phyloP scores from a whole-genome alignment of 2,797 vertebrate genomes.

The Balearica regulorum region DNA sequence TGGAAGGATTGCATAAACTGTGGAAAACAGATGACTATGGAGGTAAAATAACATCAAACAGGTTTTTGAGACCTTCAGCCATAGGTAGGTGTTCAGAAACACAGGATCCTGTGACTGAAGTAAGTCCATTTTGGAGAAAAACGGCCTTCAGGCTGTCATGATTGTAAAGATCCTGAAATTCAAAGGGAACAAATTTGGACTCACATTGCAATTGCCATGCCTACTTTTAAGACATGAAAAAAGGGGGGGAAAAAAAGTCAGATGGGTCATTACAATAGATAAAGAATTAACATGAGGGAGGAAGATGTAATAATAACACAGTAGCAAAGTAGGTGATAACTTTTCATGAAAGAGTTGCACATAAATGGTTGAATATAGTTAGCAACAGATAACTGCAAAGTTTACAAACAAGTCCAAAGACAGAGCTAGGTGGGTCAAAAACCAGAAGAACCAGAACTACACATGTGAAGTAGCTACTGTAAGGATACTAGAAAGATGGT shows the following conservation, averaged over 20 bases:
- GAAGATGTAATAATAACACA: not conserved
- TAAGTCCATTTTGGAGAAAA: not conserved
- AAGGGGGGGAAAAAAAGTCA: not conserved
- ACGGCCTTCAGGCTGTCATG: not conserved
- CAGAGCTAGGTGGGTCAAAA: not conserved
- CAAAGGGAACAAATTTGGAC: not conserved
- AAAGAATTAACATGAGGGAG: not conserved
- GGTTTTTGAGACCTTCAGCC: not conserved
- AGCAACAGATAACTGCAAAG: not conserved
- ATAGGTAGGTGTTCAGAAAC: not conserved
- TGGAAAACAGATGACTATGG: not conserved
- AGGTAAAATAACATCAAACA: not conserved
- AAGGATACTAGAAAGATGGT: not conserved
- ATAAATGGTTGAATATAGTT: not conserved
- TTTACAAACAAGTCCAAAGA: not conserved
- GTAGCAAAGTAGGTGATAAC: not conserved
- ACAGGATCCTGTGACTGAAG: not conserved
- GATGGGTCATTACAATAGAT: not conserved
- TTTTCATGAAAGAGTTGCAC: not conserved
- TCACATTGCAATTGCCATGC: not conserved
- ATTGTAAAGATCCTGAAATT: not conserved
- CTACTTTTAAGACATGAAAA: not conserved
- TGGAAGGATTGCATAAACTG: not conserved
- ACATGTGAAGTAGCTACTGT: accelerated
- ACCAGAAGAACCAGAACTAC: not conserved